Evolutionary conservation across 2,888 invertebrate species (phyloP), one percentile per base, ranked within the genome.

Genomic region (Cerceris rybyensis): DNA sequence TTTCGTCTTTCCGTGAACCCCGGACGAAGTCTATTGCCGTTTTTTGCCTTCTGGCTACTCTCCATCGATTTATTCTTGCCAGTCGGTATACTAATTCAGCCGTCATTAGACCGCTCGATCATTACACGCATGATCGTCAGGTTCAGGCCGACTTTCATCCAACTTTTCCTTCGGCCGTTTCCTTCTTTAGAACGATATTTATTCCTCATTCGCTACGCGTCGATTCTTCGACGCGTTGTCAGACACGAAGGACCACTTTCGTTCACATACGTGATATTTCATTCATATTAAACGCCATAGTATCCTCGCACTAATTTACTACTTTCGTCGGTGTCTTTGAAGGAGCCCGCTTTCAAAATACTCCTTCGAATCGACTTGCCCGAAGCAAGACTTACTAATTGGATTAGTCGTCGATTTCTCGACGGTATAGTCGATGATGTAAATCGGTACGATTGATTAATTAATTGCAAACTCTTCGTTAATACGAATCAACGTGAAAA

Each of bases 91-190:
- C 82, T 83, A 88, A 86, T 82, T 81, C 80, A 79, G 78, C 82
- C 83, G 82, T 85, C 87, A 88, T 88, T 87, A 88, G 83, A 80
- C 75, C 68, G 81, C 77, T 73, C 76, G 83, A 88, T 87, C 86
- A 80, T 87, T 87, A 87, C 77, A 83, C 72, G 78, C 86, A 76
- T 77, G 81, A 85, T 86, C 74, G 77, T 80, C 79, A 67, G 70
- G 74, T 67, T 66, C 86, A 70, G 59, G 58, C 65, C 78, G 67
- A 71, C 60, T 74, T 81, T 76, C 73, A 70, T 75, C 77, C 60
- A 55, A 68, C 63, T 78, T 61, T 72, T 82, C 76, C 58, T 49
- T 61, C 49, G 46, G 57, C 57, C 59, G 41, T 50, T 79, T 76
- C 68, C 71, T 69, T 77, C 79, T 64, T 28, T 61, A 49, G 79